A percentile compares a stretch with the other conserved stretches of the same genome.
Evolutionary conservation across 2,888 invertebrate species (phyloP).

Genomic region (Chloromyia formosa): DNA sequence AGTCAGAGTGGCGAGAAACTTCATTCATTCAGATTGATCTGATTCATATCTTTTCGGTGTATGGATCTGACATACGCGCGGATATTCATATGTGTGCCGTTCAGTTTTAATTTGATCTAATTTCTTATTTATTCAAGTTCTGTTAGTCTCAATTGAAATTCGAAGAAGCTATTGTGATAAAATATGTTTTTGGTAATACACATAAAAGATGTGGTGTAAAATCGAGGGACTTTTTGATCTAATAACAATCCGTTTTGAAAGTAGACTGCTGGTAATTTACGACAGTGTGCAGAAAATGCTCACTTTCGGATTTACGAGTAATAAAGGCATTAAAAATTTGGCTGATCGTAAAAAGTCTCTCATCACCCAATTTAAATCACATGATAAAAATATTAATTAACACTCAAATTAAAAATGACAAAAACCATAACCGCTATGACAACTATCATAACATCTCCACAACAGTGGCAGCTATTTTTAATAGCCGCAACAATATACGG

Average conservation of each 20-base stretch:
- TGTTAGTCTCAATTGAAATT: too few relatives aligned
- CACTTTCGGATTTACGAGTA: too few relatives aligned
- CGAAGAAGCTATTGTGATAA: neutral
- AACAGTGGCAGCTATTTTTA: slow-evolving; percentile 29
- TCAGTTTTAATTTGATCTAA: slow-evolving; percentile 44
- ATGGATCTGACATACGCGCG: neutral
- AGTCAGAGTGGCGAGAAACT: slow-evolving; percentile 42
- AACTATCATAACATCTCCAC: neutral
- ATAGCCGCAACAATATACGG: neutral
- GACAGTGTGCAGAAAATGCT: too few relatives aligned
- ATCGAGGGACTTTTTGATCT: too few relatives aligned
- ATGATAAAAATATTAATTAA: slow-evolving; percentile 9
- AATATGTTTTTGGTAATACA: slow-evolving; percentile 31
- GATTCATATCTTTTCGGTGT: slow-evolving; percentile 22
- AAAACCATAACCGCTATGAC: neutral
- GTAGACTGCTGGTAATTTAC: too few relatives aligned
- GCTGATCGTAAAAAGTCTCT: too few relatives aligned
- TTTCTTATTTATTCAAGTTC: too few relatives aligned
- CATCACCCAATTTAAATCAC: neutral
- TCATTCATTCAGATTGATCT: slow-evolving; percentile 31
- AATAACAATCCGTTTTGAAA: too few relatives aligned
- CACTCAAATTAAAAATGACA: neutral
- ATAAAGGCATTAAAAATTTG: too few relatives aligned
- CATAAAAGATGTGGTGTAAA: neutral
- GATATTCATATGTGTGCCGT: slow-evolving; percentile 27